Percentiles rank a stretch among this genome's conserved stretches.
Evolutionary conservation across 2,888 invertebrate genomes (phyloP).

Genomic region (Panzeria rudis): DNA sequence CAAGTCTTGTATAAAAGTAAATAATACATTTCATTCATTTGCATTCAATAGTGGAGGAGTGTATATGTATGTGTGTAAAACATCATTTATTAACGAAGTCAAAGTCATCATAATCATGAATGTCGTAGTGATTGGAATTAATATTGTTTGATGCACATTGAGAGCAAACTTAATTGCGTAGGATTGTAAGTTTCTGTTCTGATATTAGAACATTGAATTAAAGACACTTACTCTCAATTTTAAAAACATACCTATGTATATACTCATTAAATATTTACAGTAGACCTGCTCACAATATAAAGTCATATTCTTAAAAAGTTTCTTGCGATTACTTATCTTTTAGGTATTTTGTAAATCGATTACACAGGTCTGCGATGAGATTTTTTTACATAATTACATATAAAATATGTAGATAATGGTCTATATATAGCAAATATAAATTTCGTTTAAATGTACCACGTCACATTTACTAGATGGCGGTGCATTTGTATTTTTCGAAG

Average conservation of each 20-base stretch:
- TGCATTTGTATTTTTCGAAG: too few species aligned
- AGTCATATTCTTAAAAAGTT: neutral
- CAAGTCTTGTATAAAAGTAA: constrained; percentile 7
- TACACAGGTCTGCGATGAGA: too few species aligned
- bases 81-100: neutral
- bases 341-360: too few species aligned
- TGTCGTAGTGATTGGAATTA: neutral
- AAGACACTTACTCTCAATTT: constrained; percentile 26
- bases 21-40: constrained; percentile 42
- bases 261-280: neutral
- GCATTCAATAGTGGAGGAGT: neutral
- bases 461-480: too few species aligned
- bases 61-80: neutral
- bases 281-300: neutral
- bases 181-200: neutral
- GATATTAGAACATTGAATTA: constrained; percentile 47
- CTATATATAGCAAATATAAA: too few species aligned
- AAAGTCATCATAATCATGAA: constrained; percentile 19
- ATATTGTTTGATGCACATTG: constrained; percentile 7
- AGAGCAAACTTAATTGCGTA: constrained; percentile 9
- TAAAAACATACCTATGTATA: neutral
- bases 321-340: neutral
- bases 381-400: too few species aligned
- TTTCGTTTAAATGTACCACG: too few species aligned
- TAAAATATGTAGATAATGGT: too few species aligned